Evolutionary conservation across 2,797 vertebrate species (phyloP).

Genomic region (Trachops cirrhosus): DNA sequence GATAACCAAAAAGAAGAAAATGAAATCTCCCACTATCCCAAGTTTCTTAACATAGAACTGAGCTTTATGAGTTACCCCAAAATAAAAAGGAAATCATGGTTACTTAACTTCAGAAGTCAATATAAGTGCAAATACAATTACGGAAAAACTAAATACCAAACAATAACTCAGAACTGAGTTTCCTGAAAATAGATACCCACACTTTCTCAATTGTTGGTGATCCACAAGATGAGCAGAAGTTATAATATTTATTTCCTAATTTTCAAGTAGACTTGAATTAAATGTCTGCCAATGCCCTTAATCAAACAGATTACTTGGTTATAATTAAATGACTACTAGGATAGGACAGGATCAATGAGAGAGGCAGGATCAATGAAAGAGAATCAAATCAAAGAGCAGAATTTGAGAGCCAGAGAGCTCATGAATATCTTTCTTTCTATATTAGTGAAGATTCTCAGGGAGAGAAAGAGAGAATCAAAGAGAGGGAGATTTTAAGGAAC

Average conservation of each 20-base stretch:
- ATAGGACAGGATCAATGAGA: not conserved
- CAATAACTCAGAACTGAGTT: not conserved
- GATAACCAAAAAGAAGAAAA: conserved; percentile 16
- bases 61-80: not conserved
- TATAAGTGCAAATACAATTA: not conserved
- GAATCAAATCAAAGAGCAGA: conserved; percentile 17
- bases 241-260: conserved; percentile 33
- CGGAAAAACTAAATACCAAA: not conserved
- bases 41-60: not conserved
- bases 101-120: not conserved
- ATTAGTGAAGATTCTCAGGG: not conserved
- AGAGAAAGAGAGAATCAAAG: not conserved
- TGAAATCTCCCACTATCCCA: not conserved
- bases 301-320: not conserved
- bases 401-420: not conserved
- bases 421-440: not conserved
- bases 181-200: not conserved
- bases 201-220: not conserved
- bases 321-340: conserved; percentile 10
- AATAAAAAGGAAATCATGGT: not conserved
- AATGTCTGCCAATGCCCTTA: conserved; percentile 6
- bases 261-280: conserved; percentile 43
- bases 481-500: not conserved
- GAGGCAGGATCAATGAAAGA: not conserved
- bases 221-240: not conserved